Percentiles rank a stretch among this genome's conserved stretches.
phyloP scores from a whole-genome alignment of 2,888 invertebrate genomes.

The Stenchaetothrips biformis region DNA sequence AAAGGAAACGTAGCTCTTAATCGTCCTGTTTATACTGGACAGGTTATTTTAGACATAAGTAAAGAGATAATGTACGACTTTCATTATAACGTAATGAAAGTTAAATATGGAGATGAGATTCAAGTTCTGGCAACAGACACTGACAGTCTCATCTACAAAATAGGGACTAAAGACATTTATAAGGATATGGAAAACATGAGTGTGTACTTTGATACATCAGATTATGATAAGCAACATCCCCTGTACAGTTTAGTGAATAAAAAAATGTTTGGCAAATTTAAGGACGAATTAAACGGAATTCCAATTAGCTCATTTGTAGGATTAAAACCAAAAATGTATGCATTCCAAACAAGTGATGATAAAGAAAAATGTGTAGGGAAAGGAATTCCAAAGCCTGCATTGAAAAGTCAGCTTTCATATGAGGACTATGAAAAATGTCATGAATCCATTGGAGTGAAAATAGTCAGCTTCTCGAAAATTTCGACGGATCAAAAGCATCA shows the following conservation, averaged over 20 bases:
- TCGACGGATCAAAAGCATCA: too few relatives aligned
- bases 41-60: conserved; percentile 34
- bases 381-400: not conserved
- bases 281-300: conserved; percentile 33
- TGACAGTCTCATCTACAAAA: not conserved
- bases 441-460: not conserved
- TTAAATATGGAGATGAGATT: conserved; percentile 34
- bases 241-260: conserved; percentile 35
- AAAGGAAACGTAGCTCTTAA: conserved; percentile 33
- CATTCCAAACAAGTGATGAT: not conserved
- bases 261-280: conserved; percentile 34
- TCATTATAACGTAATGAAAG: conserved; percentile 35
- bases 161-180: not conserved
- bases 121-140: conserved; percentile 34
- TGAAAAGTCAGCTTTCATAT: not conserved
- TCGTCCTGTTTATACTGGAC: conserved; percentile 34
- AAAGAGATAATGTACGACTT: conserved; percentile 33
- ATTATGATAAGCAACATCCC: conserved; percentile 32
- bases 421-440: not conserved
- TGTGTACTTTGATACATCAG: not conserved
- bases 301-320: conserved; percentile 33
- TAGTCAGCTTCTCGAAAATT: not conserved
- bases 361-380: not conserved
- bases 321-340: conserved; percentile 35
- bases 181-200: not conserved